These are phyloP conservation scores for Drosophila subquinaria DNA, from an alignment of 2,888 invertebrate species.

Conservation along the genomic window DNA sequence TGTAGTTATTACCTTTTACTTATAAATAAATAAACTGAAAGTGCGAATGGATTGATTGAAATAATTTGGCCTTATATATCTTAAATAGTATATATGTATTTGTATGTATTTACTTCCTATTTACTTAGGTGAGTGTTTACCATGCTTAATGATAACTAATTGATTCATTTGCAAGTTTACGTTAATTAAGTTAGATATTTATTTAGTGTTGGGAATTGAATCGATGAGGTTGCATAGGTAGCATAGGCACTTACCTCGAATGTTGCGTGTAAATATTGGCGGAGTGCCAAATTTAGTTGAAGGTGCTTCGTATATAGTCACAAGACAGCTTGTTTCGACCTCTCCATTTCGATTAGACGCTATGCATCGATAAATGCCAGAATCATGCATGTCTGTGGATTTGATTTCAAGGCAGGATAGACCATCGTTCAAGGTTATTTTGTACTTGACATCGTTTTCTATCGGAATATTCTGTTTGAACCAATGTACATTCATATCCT, in stretches of 20 bases:
- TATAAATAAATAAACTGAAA: conserved; percentile 45
- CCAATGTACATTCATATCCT: conserved; percentile 90
- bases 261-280: conserved; percentile 85
- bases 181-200: conserved; percentile 55
- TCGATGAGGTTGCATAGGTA: conserved; percentile 33
- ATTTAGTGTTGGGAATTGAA: conserved; percentile 1
- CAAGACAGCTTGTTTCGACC: conserved; percentile 84
- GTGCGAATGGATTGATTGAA: conserved; percentile 30
- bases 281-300: conserved; percentile 83
- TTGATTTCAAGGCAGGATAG: conserved; percentile 90
- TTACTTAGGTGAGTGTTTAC: conserved; percentile 13
- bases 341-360: conserved; percentile 88
- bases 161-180: conserved; percentile 46
- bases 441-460: conserved; percentile 73
- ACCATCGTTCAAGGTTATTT: conserved; percentile 87
- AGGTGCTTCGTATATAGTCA: conserved; percentile 85
- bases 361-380: conserved; percentile 92
- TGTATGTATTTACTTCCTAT: conserved; percentile 45
- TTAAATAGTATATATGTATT: conserved; percentile 5
- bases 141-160: conserved; percentile 36
- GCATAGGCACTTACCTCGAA: conserved; percentile 84
- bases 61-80: conserved; percentile 5
- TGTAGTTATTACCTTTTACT: conserved; percentile 54
- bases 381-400: conserved; percentile 89
- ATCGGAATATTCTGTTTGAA: conserved; percentile 89